Conservation (phyloP, 1,140 invertebrate genomes). For the Thalassaphorura encarpata region DNA sequence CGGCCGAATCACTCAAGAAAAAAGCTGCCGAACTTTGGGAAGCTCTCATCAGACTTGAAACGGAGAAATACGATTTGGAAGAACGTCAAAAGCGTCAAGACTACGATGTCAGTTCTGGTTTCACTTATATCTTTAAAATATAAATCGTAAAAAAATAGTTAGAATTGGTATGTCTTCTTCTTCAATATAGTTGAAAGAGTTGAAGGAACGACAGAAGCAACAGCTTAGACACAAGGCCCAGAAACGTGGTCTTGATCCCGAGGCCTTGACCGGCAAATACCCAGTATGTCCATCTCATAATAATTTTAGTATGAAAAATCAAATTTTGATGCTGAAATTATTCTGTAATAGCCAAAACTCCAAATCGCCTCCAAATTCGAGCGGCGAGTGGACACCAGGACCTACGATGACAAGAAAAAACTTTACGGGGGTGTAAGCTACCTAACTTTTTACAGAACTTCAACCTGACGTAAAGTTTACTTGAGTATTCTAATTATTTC, state of each 20-base stretch:
- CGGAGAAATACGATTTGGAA: constrained; percentile 98
- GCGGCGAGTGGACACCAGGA: constrained; percentile 93
- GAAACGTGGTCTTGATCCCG: constrained; percentile 91
- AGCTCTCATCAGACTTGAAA: constrained; percentile 87
- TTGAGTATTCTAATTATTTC: background rate
- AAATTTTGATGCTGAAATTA: constrained; percentile 1
- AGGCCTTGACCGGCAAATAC: constrained; percentile 89
- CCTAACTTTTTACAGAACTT: background rate
- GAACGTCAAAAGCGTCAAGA: constrained; percentile 98
- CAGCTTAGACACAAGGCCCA: constrained; percentile 91
- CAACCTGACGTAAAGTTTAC: background rate
- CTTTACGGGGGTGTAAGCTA: constrained; percentile 83
- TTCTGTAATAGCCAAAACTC: constrained; percentile 75
- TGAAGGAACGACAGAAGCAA: constrained; percentile 95
- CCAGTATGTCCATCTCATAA: constrained; percentile 58
- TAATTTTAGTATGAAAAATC: too few species aligned
- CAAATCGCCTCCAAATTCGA: constrained; percentile 99
- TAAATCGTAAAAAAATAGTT: background rate
- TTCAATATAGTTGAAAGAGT: constrained; percentile 77
- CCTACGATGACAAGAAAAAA: constrained; percentile 92
- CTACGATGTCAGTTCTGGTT: constrained; percentile 82
- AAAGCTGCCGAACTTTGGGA: constrained; percentile 94
- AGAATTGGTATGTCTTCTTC: background rate
- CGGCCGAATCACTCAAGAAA: constrained; percentile 65
- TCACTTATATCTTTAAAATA: background rate